Evolutionary conservation across 1,140 invertebrate genomes (phyloP).

Genomic region (Lerema accius): DNA sequence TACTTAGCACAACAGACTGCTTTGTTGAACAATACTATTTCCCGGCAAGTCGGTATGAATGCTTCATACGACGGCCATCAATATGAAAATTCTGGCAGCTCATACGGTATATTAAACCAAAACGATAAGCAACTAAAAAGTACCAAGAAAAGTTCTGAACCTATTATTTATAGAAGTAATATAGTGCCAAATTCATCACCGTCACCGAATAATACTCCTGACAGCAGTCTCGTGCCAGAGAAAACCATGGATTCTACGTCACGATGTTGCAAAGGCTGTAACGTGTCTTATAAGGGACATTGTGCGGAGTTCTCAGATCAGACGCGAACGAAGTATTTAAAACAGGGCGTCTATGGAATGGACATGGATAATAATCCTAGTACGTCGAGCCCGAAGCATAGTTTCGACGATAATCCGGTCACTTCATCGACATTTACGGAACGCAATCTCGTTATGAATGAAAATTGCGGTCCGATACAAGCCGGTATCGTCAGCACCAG

Average conservation of each 20-base stretch:
- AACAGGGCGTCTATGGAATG: slow-evolving; percentile 61
- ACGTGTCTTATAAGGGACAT: slow-evolving; percentile 64
- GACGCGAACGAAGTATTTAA: slow-evolving; percentile 60
- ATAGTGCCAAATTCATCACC: slow-evolving; percentile 65
- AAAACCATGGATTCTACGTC: slow-evolving; percentile 52
- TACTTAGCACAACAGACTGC: slow-evolving; percentile 94
- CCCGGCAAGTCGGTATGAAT: slow-evolving; percentile 86
- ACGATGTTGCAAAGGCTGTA: slow-evolving; percentile 73
- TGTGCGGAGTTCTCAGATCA: slow-evolving; percentile 59
- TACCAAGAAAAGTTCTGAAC: slow-evolving; percentile 49
- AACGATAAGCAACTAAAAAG: slow-evolving; percentile 51
- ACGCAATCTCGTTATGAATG: slow-evolving; percentile 79
- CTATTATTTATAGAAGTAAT: slow-evolving; percentile 62
- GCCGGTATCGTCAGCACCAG: slow-evolving; percentile 90
- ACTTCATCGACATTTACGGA: slow-evolving; percentile 88
- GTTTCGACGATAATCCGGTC: slow-evolving; percentile 87
- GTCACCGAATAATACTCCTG: slow-evolving; percentile 78
- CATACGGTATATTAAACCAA: slow-evolving; percentile 47
- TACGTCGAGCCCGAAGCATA: slow-evolving; percentile 81
- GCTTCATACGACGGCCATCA: slow-evolving; percentile 60
- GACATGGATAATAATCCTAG: slow-evolving; percentile 63
- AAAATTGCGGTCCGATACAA: slow-evolving; percentile 87
- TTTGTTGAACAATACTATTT: slow-evolving; percentile 92
- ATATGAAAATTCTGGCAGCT: slow-evolving; percentile 53
- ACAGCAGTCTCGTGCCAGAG: slow-evolving; percentile 83